Evolutionary conservation across 2,888 invertebrate genomes (phyloP), one percentile per base, ranked within the genome.

Genomic region (Ectemnius cavifrons): DNA sequence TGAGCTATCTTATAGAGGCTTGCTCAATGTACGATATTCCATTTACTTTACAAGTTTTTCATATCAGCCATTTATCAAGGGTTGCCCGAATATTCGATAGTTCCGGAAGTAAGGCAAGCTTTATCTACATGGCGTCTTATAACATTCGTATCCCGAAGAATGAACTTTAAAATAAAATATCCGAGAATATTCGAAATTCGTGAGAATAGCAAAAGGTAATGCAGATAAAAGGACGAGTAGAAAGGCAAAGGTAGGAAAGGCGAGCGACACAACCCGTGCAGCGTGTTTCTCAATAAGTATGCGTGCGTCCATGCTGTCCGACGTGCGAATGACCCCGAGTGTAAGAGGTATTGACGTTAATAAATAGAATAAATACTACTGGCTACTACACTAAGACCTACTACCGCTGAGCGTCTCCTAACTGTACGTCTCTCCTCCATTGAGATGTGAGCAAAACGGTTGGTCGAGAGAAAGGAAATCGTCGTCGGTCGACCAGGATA

Each of bases 321-420:
- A 78, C 68, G 63, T 66, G 71, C 63, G 69, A 69, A 69, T 78
- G 16, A 14, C 16, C n/a, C 52, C 52, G 52, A 52, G 52, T 16
- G 52, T 14, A 52, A 77, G 71, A 81, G 72, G 68, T 76, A 70
- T 80, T 71, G 60, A 57, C 66, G 67, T 79, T 69, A 82, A 84
- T 85, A 85, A 82, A 85, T 85, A 85, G 61, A 85, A 84, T 84
- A 85, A 84, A 84, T 84, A 84, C 52, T 52, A 52, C 52, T 52
- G 52, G 37, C 52, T 52, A 52, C 52, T 37, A 37, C 64, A 70
- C 68, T 69, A 82, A 23, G 64, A 61, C 27, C 72, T 82, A 77
- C 59, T 49, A 16, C 52, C 68, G 62, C 73, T 18, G 27, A 60
- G 46, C 69, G 65, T 66, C 65, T 61, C 37, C 62, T 46, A 63